Evolutionary conservation across 2,113 vertebrate species (phyloP).

Genomic region (Ivindomyrus marchei): DNA sequence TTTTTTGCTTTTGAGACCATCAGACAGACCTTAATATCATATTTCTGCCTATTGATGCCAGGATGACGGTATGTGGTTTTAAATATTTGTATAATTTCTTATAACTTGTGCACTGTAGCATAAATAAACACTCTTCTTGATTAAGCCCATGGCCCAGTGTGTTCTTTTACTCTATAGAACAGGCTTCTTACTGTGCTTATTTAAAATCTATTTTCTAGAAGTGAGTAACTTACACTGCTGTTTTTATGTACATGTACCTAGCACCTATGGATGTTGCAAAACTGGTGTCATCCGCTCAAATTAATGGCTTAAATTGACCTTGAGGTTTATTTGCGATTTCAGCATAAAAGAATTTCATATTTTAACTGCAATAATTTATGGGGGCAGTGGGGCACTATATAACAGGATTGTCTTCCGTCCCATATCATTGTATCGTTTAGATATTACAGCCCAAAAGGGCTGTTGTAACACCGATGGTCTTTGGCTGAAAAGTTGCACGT

Average conservation of each 20-base stretch:
- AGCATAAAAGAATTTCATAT: not conserved
- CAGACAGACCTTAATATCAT: constrained; percentile 16
- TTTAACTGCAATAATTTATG: not conserved
- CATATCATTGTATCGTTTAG: not conserved
- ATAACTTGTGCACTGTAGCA: constrained; percentile 31
- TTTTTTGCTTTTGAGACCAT: not conserved
- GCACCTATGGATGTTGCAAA: not conserved
- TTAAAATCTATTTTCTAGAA: not conserved
- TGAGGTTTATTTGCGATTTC: not conserved
- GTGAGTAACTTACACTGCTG: not conserved
- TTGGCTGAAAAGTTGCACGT: not conserved
- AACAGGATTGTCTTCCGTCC: not conserved
- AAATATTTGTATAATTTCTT: constrained; percentile 21
- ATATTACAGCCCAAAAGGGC: not conserved
- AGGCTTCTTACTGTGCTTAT: not conserved
- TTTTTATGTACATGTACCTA: not conserved
- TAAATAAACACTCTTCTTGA: constrained; percentile 33
- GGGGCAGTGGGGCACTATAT: not conserved
- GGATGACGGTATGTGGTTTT: not conserved
- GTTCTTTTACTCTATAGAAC: not conserved
- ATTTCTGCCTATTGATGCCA: constrained; percentile 15
- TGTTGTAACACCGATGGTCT: not conserved
- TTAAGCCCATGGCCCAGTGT: constrained; percentile 20
- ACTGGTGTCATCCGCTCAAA: not conserved
- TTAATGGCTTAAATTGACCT: not conserved